Percentiles rank a stretch among this genome's conserved stretches.
These are phyloP conservation scores for Taxidea taxus DNA, from an alignment of 2,113 vertebrate genomes.

Conservation along the genomic window DNA sequence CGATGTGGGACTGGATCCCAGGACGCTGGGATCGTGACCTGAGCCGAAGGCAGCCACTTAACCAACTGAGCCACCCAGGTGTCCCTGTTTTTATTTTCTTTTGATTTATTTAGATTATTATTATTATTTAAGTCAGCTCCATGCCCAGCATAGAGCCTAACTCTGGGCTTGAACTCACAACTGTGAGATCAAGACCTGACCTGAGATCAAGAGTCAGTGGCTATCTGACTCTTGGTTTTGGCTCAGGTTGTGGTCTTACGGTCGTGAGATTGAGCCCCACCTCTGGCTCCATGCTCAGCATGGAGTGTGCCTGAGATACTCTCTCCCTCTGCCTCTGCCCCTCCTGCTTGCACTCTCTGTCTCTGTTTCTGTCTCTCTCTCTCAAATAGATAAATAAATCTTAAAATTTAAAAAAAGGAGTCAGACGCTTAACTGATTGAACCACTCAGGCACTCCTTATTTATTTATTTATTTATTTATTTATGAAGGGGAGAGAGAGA, in stretches of 20 bases:
- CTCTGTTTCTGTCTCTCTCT: too few relatives aligned
- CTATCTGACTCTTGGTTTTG: background rate
- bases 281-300: background rate
- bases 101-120: background rate
- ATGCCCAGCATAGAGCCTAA: background rate
- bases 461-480: background rate
- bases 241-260: background rate
- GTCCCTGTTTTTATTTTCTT: background rate
- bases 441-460: background rate
- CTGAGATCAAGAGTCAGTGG: background rate
- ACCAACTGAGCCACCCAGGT: too few relatives aligned
- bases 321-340: background rate
- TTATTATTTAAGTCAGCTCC: background rate
- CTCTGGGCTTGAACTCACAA: background rate
- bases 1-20: too few relatives aligned
- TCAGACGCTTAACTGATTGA: background rate
- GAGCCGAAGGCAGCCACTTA: too few relatives aligned
- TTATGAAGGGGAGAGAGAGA: background rate
- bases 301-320: background rate
- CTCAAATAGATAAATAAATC: too few relatives aligned
- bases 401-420: background rate
- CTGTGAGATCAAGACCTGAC: too few relatives aligned
- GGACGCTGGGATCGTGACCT: too few relatives aligned
- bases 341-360: too few relatives aligned
- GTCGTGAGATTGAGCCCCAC: background rate